phyloP scores from a whole-genome alignment of 2,113 vertebrate species.

The Cyphomyrus discorhynchus region DNA sequence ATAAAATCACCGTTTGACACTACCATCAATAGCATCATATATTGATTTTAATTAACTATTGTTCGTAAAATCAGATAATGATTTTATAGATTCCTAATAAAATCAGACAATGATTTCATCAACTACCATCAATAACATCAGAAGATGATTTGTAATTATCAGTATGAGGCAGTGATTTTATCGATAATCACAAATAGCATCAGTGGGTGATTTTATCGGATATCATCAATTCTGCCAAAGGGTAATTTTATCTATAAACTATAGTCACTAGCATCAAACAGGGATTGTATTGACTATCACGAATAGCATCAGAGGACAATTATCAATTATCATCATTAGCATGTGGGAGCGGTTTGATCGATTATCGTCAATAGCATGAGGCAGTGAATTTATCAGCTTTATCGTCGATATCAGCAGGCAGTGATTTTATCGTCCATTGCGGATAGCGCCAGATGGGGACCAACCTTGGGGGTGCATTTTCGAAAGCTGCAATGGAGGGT shows the following conservation, averaged over 20 bases:
- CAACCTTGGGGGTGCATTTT: conserved; percentile 69
- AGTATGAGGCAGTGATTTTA: not conserved
- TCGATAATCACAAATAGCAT: not conserved
- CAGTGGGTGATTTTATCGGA: not conserved
- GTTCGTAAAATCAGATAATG: not conserved
- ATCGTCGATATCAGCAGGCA: not conserved
- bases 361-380: not conserved
- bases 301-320: too few species aligned
- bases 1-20: not conserved
- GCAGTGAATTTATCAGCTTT: not conserved
- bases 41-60: not conserved
- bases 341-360: not conserved
- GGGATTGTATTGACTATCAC: not conserved
- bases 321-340: not conserved
- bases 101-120: not conserved
- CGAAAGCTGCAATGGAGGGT: conserved; percentile 47
- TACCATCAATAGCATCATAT: not conserved
- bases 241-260: too few species aligned
- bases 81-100: not conserved
- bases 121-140: not conserved
- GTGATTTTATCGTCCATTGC: not conserved
- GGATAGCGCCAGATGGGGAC: conserved; percentile 5
- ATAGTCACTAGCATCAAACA: not conserved
- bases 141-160: not conserved
- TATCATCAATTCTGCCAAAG: too few species aligned